These are phyloP conservation scores for Aphis gossypii DNA, from an alignment of 1,140 invertebrate genomes.

Conservation along the genomic window DNA sequence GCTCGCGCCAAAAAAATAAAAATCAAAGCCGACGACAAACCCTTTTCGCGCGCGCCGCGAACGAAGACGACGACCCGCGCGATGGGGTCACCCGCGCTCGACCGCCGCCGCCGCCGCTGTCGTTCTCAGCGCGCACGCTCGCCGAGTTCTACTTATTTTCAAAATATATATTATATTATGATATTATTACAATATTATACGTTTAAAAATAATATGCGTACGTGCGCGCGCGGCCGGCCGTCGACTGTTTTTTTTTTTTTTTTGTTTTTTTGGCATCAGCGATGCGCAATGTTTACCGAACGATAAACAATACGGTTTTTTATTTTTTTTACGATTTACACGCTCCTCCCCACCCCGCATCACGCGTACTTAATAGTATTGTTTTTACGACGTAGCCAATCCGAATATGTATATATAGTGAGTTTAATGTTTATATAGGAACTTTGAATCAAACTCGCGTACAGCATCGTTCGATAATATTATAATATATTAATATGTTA, in stretches of 20 bases:
- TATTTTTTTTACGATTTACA: slow-evolving; percentile 5
- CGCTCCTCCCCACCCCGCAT: neutral
- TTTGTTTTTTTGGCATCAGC: neutral
- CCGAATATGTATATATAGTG: too few species aligned
- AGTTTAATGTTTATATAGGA: neutral
- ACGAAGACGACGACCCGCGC: neutral
- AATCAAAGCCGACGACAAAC: slow-evolving; percentile 10
- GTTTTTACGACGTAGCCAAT: neutral
- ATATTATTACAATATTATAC: neutral
- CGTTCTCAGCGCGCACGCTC: neutral
- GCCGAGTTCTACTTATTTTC: neutral
- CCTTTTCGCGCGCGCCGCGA: neutral
- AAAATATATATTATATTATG: neutral
- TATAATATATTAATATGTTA: too few species aligned
- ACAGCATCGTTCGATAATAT: too few species aligned
- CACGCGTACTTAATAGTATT: neutral
- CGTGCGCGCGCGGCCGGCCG: neutral
- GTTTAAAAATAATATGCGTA: slow-evolving; percentile 33
- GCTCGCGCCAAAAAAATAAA: slow-evolving; percentile 25
- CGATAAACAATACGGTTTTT: slow-evolving; percentile 30
- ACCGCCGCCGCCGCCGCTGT: neutral
- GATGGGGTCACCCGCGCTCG: neutral
- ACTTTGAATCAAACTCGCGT: neutral
- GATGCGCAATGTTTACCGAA: neutral
- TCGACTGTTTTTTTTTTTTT: neutral